Evolutionary conservation across 2,113 vertebrate genomes (phyloP).

Genomic region (Hystrix brachyura): DNA sequence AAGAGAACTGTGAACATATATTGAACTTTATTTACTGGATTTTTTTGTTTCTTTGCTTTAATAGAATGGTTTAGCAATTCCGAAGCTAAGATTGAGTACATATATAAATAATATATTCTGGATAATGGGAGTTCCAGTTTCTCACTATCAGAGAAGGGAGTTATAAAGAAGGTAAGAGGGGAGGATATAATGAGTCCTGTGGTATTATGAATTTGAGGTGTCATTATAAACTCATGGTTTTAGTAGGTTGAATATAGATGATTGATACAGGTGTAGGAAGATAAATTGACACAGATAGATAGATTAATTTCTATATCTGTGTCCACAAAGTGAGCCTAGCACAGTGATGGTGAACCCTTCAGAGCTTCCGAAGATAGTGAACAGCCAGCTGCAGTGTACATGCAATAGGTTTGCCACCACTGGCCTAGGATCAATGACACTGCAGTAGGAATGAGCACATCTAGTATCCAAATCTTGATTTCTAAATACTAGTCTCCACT

Average conservation of each 20-base stretch:
- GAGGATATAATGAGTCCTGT: background rate
- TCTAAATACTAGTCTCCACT: background rate
- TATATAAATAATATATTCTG: background rate
- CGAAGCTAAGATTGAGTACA: background rate
- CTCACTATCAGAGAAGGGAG: background rate
- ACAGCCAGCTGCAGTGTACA: background rate
- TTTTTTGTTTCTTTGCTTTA: background rate
- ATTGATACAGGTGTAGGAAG: background rate
- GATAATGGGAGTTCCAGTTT: background rate
- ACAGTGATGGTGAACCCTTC: background rate
- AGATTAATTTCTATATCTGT: background rate
- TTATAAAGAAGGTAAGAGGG: background rate
- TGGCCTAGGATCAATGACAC: background rate
- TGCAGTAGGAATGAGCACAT: background rate
- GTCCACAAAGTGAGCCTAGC: background rate
- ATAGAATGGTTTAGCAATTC: background rate
- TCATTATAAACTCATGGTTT: conserved; percentile 9
- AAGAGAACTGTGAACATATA: background rate
- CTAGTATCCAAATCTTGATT: background rate
- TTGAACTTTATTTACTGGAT: background rate
- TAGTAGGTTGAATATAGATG: background rate
- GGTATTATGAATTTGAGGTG: background rate
- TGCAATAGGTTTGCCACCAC: background rate
- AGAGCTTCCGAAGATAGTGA: background rate
- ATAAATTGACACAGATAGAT: background rate